phyloP scores from a whole-genome alignment of 2,888 invertebrate genomes.

The Candidula unifasciata region DNA sequence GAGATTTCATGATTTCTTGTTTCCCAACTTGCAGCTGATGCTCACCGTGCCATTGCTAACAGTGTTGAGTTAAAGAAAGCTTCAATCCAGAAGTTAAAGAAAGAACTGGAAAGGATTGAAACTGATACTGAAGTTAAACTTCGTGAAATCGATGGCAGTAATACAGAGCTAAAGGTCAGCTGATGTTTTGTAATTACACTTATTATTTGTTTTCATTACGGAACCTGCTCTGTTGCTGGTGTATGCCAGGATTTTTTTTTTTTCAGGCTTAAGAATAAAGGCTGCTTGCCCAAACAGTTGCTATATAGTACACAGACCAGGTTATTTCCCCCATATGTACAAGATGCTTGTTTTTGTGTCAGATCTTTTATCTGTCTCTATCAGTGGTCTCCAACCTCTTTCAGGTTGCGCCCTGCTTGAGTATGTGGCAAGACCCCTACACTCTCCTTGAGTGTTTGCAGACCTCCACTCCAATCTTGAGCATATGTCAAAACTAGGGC shows the following conservation, averaged over 20 bases:
- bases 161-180: slow-evolving; percentile 84
- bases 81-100: slow-evolving; percentile 84
- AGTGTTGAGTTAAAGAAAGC: slow-evolving; percentile 86
- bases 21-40: slow-evolving; percentile 70
- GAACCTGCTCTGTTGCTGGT: too few relatives aligned
- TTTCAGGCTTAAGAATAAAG: background rate
- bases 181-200: background rate
- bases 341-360: too few relatives aligned
- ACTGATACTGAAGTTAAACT: slow-evolving; percentile 84
- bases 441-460: too few relatives aligned
- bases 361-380: too few relatives aligned
- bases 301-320: too few relatives aligned
- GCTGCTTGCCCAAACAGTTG: background rate
- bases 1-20: background rate
- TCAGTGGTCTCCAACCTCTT: too few relatives aligned
- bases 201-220: too few relatives aligned
- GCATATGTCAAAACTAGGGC: too few relatives aligned
- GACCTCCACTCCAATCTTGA: too few relatives aligned
- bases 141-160: slow-evolving; percentile 88
- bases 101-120: slow-evolving; percentile 82
- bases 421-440: too few relatives aligned
- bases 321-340: too few relatives aligned
- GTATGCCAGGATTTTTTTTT: background rate
- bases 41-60: slow-evolving; percentile 80
- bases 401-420: too few relatives aligned